Evolutionary conservation across 2,888 invertebrate genomes (phyloP).

Genomic region (Andrena fulva): DNA sequence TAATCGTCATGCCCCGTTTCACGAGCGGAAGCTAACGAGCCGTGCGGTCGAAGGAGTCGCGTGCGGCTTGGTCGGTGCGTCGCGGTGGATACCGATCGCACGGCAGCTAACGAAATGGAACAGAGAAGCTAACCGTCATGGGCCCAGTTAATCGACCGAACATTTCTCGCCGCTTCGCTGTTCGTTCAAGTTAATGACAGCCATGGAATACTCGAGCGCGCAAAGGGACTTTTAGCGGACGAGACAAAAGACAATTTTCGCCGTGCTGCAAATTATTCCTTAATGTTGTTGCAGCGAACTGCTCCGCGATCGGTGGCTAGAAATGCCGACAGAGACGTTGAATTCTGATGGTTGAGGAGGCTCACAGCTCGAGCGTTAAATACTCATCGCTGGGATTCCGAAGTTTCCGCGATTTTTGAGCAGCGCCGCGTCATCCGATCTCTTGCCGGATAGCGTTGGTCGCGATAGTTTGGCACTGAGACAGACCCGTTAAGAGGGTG

Average conservation of each 20-base stretch:
- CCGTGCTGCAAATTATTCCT: too few relatives aligned
- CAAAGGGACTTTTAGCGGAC: not conserved
- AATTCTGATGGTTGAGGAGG: not conserved
- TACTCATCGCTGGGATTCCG: constrained; percentile 8
- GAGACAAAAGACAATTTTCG: not conserved
- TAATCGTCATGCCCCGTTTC: not conserved
- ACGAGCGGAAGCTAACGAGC: not conserved
- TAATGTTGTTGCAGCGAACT: not conserved
- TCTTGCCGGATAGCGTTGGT: constrained; percentile 26
- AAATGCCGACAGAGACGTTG: not conserved
- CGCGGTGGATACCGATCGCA: not conserved
- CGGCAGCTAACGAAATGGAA: not conserved
- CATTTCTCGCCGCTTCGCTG: constrained; percentile 4
- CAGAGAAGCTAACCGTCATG: not conserved
- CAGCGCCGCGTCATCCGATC: constrained; percentile 59
- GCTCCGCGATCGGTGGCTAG: not conserved
- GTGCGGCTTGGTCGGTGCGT: not conserved
- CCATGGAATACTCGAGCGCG: not conserved
- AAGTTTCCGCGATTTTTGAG: constrained; percentile 50
- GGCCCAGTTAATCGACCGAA: not conserved
- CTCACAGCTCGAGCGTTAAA: constrained; percentile 27
- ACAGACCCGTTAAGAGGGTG: constrained; percentile 41
- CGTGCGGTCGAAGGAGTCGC: not conserved
- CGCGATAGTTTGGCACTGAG: constrained; percentile 51
- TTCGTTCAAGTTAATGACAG: not conserved